phyloP scores from a whole-genome alignment of 92 coral and sea anemone species.

The Virgularia gustaviana region DNA sequence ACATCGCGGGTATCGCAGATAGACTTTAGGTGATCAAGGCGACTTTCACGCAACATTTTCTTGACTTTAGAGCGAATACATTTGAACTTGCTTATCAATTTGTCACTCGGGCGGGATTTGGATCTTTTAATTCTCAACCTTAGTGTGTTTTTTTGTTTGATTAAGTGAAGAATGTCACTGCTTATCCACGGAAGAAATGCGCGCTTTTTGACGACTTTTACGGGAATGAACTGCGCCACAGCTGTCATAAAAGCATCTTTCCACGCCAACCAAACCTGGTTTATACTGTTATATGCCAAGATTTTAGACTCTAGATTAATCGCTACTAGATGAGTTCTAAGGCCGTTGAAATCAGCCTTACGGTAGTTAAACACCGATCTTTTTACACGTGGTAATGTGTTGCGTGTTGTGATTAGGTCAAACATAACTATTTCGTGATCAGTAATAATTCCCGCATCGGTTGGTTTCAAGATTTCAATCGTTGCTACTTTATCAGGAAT shows the following conservation, averaged over 20 bases:
- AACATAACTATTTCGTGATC: slow-evolving; percentile 35
- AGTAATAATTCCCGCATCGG: slow-evolving; percentile 43
- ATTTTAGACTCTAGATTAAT: slow-evolving; percentile 15
- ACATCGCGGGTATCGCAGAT: no score
- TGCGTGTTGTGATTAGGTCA: not conserved
- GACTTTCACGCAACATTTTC: not conserved
- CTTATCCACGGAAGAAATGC: not conserved
- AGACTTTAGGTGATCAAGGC: no score
- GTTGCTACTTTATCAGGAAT: slow-evolving; percentile 41
- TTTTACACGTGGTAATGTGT: not conserved
- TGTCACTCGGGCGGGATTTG: not conserved
- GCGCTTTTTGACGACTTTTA: not conserved
- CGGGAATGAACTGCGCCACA: slow-evolving; percentile 37
- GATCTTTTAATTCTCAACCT: not conserved
- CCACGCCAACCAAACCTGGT: slow-evolving; percentile 45
- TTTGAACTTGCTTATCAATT: not conserved
- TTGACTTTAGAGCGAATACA: slow-evolving; percentile 4
- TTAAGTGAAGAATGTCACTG: not conserved
- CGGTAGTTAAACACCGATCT: not conserved
- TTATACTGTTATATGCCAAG: slow-evolving; percentile 28
- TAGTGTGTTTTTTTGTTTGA: not conserved
- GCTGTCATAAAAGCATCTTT: slow-evolving; percentile 47
- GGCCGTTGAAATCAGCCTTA: slow-evolving; percentile 1
- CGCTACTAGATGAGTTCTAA: not conserved
- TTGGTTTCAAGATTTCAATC: slow-evolving; percentile 19